Conservation (phyloP, 2,797 vertebrate species). For the Tenualosa ilisha region DNA sequence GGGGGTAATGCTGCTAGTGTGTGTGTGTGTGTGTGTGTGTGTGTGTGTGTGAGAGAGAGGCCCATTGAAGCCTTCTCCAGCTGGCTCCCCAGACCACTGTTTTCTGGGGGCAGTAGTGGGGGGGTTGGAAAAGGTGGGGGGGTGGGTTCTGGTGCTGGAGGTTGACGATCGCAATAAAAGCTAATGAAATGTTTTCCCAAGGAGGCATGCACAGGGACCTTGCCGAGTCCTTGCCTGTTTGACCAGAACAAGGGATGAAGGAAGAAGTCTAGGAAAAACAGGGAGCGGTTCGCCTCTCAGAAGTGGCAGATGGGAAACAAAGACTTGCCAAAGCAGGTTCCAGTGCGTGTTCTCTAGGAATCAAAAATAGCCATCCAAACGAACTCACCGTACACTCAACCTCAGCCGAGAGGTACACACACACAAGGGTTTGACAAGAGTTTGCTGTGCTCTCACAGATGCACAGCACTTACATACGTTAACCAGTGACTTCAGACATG, state of each 20-base stretch:
- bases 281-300: constrained; percentile 32
- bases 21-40: constrained; percentile 11
- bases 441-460: neutral
- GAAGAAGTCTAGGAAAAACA: constrained; percentile 7
- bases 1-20: constrained; percentile 40
- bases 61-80: constrained; percentile 9
- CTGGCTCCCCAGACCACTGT: constrained; percentile 6
- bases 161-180: constrained; percentile 42
- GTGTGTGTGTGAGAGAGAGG: neutral
- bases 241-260: constrained; percentile 9
- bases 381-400: neutral
- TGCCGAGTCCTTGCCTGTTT: constrained; percentile 24
- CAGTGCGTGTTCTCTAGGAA: neutral
- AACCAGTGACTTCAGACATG: constrained; percentile 3
- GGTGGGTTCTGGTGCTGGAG: constrained; percentile 21
- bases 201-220: constrained; percentile 34
- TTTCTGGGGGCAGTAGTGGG: neutral
- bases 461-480: neutral
- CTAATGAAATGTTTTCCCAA: constrained; percentile 53
- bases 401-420: neutral
- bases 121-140: neutral
- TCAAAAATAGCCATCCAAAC: constrained; percentile 4
- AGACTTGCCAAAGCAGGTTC: constrained; percentile 11
- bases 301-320: constrained; percentile 44
- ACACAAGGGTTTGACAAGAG: neutral